These are phyloP conservation scores for Helarctos malayanus DNA, from an alignment of 2,797 vertebrate species.

Conservation along the genomic window DNA sequence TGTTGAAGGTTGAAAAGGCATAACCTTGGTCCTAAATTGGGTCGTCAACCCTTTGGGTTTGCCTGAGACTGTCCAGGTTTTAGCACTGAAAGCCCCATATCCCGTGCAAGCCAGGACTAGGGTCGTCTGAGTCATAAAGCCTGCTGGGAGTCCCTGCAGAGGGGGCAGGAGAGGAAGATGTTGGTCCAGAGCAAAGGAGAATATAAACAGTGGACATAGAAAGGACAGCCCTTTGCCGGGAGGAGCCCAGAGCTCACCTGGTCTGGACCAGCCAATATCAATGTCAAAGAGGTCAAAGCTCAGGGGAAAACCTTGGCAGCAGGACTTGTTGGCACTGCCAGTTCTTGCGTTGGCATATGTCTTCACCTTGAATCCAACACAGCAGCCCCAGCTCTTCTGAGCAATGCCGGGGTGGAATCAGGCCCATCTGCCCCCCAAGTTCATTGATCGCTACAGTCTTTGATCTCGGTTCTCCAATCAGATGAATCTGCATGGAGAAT, in stretches of 20 bases:
- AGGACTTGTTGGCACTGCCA: no score
- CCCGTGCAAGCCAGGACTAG: not conserved
- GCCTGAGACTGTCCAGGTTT: not conserved
- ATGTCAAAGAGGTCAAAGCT: not conserved
- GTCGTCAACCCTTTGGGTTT: not conserved
- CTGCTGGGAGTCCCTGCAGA: not conserved
- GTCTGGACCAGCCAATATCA: not conserved
- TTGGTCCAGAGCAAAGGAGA: not conserved
- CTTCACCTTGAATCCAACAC: not conserved
- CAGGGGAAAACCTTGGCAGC: not conserved
- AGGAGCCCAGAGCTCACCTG: not conserved
- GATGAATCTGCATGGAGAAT: not conserved
- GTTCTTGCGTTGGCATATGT: not conserved
- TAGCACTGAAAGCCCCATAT: not conserved
- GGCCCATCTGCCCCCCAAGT: not conserved
- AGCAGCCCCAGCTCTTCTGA: not conserved
- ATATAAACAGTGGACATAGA: not conserved
- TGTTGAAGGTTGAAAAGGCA: not conserved
- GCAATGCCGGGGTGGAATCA: not conserved
- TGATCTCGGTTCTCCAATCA: not conserved
- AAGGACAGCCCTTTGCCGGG: not conserved
- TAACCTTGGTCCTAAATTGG: not conserved
- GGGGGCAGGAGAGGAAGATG: rapidly evolving
- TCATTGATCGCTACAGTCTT: not conserved
- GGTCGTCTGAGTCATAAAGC: not conserved